Conservation (phyloP, 2,888 invertebrate species). For the Globia sparganii region DNA sequence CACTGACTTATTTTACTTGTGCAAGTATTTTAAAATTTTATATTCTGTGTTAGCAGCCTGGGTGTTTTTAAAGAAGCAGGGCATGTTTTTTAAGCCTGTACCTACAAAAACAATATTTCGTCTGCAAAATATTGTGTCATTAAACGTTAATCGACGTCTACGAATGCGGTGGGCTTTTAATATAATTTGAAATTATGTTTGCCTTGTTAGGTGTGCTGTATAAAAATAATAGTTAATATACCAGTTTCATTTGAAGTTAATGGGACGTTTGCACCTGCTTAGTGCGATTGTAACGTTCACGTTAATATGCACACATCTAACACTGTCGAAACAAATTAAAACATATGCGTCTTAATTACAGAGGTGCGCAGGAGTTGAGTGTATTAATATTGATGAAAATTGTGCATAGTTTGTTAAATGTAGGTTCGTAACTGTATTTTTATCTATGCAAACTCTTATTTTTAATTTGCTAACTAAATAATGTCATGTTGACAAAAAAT, state of each 20-base stretch:
- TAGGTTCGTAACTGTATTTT: too few species aligned
- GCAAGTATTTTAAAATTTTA: too few species aligned
- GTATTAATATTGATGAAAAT: background rate
- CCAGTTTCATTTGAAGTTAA: conserved; percentile 30
- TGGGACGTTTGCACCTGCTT: conserved; percentile 44
- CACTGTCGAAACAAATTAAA: conserved; percentile 54
- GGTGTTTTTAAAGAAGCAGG: background rate
- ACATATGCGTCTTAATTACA: conserved; percentile 43
- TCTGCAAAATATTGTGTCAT: background rate
- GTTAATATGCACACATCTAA: conserved; percentile 44
- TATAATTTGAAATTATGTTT: conserved; percentile 18
- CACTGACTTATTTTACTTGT: too few species aligned
- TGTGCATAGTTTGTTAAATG: background rate
- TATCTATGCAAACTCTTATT: too few species aligned
- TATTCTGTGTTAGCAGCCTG: too few species aligned
- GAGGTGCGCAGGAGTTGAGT: conserved; percentile 20
- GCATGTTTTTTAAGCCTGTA: background rate
- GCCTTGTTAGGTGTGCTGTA: conserved; percentile 8
- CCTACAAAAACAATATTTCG: background rate
- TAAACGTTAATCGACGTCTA: background rate
- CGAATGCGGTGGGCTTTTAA: background rate
- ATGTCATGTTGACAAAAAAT: too few species aligned
- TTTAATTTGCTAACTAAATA: too few species aligned
- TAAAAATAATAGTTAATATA: background rate
- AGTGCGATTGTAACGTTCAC: conserved; percentile 4